phyloP scores from a whole-genome alignment of 2,113 vertebrate species.

The Neotoma lepida region DNA sequence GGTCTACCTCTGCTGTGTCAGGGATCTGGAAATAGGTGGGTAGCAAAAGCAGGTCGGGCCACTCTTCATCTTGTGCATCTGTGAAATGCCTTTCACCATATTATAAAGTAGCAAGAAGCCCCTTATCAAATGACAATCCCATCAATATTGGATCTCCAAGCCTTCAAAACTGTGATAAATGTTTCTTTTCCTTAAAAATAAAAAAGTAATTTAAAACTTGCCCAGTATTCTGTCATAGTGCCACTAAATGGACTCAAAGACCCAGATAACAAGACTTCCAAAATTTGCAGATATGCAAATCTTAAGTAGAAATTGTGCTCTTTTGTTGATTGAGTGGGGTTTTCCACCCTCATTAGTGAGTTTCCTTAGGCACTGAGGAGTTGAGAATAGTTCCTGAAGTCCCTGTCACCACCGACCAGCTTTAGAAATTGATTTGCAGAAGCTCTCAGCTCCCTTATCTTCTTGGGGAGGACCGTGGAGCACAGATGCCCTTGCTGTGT shows the following conservation, averaged over 20 bases:
- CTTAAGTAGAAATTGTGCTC: background rate
- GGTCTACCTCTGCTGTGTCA: background rate
- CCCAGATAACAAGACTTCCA: background rate
- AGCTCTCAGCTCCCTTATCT: background rate
- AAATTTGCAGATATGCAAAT: background rate
- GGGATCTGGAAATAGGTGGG: background rate
- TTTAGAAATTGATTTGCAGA: background rate
- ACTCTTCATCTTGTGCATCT: background rate
- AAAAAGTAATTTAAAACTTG: background rate
- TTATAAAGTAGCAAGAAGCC: background rate
- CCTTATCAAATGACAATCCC: background rate
- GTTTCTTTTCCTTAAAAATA: background rate
- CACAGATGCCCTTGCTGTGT: background rate
- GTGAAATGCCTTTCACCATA: background rate
- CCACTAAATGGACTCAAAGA: background rate
- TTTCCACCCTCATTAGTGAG: background rate
- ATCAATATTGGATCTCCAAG: background rate
- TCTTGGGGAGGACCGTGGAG: background rate
- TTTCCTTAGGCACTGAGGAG: background rate
- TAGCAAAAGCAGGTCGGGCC: no score
- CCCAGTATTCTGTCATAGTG: background rate
- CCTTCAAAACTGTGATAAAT: background rate
- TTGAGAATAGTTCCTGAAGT: background rate
- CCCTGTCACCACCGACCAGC: background rate
- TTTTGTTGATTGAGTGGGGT: background rate